Evolutionary conservation across 2,888 invertebrate species (phyloP), one percentile per base, ranked within the genome.

Genomic region (Lithosia quadra): DNA sequence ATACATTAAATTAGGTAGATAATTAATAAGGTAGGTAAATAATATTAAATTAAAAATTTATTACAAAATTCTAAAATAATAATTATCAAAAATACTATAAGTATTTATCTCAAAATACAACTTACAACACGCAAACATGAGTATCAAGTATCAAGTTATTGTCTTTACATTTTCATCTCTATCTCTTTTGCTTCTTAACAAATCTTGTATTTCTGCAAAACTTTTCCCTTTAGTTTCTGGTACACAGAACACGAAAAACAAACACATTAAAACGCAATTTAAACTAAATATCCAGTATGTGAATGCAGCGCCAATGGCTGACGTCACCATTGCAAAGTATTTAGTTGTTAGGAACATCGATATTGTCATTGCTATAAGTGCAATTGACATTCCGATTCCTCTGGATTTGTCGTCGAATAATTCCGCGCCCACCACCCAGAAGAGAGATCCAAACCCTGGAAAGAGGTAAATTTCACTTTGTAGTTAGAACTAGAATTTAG

Each of bases 151-250:
- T 65, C 39, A 59, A 66, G 63, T 63, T 59, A 53, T 33, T 0
- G 53, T 53, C n/a, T 34, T 58, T n/a, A 33, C 9, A 33, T 2
- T n/a, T 43, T 63, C 24, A 55, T 39, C 18, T 18, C 39, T 36
- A 65, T 34, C 59, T 10, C 3, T 18, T 65, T 66, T 64, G 24
- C 55, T 71, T 57, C 87, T 84, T 56, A 91, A 80, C 39, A 79
- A 77, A 22, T 65, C 67, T 68, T 93, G 92, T 15, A 93, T 93
- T 65, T 93, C 92, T 0, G 77, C 76, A 59, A 93, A 89, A 2
- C 85, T 86, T 56, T 90, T 92, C 0, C 92, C 92, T 34, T 92
- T 93, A 2, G 93, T 93, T 66, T 93, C 93, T 0, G 93, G 93
- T 5, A 93, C 70, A 59, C 84, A 88, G 15, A 89, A 77, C 7